These are phyloP conservation scores for Geophilus truncorum DNA, from an alignment of 2,888 invertebrate species.

Conservation along the genomic window DNA sequence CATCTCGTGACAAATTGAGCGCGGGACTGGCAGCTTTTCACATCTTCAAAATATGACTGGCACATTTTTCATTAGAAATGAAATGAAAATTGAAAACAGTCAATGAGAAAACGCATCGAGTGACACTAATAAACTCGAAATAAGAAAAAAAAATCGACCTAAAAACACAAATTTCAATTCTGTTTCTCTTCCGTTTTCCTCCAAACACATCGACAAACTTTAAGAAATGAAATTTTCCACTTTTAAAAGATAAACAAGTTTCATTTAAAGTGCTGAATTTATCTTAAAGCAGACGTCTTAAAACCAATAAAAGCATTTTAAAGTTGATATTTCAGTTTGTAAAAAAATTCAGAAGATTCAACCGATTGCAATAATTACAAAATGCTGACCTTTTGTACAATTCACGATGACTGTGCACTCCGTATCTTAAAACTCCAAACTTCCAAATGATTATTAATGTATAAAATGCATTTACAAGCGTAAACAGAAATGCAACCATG, in stretches of 20 bases:
- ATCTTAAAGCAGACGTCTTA: background rate
- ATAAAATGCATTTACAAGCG: no score
- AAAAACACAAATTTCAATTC: no score
- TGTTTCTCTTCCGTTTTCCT: no score
- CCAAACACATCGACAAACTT: background rate
- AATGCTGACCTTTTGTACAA: no score
- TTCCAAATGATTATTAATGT: no score
- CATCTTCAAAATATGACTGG: background rate
- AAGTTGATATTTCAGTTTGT: background rate
- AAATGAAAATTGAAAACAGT: background rate
- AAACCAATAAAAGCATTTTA: background rate
- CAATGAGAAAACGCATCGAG: background rate
- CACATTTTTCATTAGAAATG: background rate
- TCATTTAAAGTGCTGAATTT: background rate
- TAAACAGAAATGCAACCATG: no score
- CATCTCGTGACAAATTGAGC: constrained; percentile 8
- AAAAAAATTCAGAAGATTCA: no score
- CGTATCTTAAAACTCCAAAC: no score
- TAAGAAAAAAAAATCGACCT: no score
- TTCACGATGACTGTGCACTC: no score
- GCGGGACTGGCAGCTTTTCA: background rate
- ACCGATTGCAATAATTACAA: no score
- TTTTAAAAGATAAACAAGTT: background rate
- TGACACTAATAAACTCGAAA: background rate
- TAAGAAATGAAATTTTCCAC: background rate